These are phyloP conservation scores for Standfussiana lucernea DNA, from an alignment of 2,888 invertebrate genomes.

Conservation along the genomic window DNA sequence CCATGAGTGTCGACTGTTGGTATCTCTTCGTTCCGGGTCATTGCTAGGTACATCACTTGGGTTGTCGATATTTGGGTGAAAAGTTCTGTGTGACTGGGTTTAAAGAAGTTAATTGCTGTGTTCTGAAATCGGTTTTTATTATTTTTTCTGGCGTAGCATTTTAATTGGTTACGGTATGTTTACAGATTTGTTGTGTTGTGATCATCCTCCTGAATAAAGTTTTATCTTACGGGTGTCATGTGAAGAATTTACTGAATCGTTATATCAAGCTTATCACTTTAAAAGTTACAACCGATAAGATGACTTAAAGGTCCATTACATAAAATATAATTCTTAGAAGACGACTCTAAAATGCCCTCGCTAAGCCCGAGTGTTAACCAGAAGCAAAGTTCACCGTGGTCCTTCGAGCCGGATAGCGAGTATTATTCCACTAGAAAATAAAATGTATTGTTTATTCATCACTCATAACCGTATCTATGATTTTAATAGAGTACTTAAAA, in stretches of 20 bases:
- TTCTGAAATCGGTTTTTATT: not conserved
- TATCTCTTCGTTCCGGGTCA: constrained; percentile 25
- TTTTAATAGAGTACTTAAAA: not conserved
- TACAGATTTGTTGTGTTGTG: not conserved
- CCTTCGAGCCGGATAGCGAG: not conserved
- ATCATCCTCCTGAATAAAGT: not conserved
- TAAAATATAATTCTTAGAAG: not conserved
- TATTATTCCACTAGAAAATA: not conserved
- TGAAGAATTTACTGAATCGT: no score
- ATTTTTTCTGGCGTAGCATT: not conserved
- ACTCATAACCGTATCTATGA: not conserved
- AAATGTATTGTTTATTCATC: not conserved
- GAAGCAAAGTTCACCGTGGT: not conserved
- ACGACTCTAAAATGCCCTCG: not conserved
- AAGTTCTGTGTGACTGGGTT: not conserved
- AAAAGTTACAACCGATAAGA: not conserved
- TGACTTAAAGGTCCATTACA: not conserved
- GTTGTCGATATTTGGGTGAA: not conserved
- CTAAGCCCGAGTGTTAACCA: not conserved
- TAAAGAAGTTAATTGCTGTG: not conserved
- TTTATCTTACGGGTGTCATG: not conserved
- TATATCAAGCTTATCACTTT: not conserved
- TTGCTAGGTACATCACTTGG: constrained; percentile 23
- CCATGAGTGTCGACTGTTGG: not conserved
- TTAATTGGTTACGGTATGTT: not conserved